These are phyloP conservation scores for Alauda arvensis DNA, from an alignment of 2,797 vertebrate genomes.

Conservation along the genomic window DNA sequence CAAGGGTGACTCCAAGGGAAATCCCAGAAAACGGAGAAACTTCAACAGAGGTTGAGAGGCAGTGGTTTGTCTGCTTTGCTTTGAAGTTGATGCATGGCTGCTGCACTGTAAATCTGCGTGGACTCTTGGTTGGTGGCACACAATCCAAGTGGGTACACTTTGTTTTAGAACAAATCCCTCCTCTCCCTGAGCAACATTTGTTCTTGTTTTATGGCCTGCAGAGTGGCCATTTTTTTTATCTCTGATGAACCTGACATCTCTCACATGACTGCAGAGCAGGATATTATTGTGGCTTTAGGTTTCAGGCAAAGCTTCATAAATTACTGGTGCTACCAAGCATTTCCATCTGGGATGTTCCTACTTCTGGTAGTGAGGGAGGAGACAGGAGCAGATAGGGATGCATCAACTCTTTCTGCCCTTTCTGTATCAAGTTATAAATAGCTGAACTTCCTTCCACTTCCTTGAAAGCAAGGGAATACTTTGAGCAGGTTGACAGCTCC, in stretches of 20 bases:
- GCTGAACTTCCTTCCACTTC: neutral
- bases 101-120: neutral
- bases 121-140: neutral
- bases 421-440: neutral
- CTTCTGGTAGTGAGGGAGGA: neutral
- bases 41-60: neutral
- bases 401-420: neutral
- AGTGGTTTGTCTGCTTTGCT: neutral
- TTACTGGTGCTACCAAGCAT: neutral
- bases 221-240: neutral
- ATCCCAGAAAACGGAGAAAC: neutral
- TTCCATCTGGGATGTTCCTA: neutral
- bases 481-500: neutral
- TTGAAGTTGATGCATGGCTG: neutral
- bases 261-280: neutral
- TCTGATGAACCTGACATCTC: neutral
- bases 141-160: neutral
- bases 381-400: neutral
- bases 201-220: neutral
- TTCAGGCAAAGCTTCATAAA: neutral
- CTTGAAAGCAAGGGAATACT: neutral
- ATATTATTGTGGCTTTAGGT: neutral
- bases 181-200: rapidly evolving
- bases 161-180: neutral
- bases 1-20: neutral